Evolutionary conservation across 2,113 vertebrate species (phyloP).

Genomic region (Seriola rivoliana): DNA sequence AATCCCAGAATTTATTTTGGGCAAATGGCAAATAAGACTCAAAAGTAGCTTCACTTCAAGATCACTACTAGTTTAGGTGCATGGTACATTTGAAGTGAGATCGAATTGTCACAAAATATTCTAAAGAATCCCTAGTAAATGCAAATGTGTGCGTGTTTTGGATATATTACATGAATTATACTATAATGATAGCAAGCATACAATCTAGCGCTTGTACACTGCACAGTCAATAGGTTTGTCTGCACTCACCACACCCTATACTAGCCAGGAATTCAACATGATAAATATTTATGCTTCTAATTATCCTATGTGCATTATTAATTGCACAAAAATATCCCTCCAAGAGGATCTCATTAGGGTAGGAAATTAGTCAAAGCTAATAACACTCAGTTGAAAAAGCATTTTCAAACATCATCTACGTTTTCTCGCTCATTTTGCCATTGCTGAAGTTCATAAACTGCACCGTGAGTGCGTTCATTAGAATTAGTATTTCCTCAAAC

Average conservation of each 20-base stretch:
- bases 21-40: not conserved
- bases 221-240: slow-evolving; percentile 39
- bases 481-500: slow-evolving; percentile 76
- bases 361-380: slow-evolving; percentile 85
- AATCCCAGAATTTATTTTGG: not conserved
- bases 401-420: slow-evolving; percentile 78
- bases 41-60: not conserved
- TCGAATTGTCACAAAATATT: not conserved
- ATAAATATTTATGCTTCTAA: slow-evolving; percentile 85
- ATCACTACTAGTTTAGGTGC: not conserved
- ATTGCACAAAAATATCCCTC: slow-evolving; percentile 83
- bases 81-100: not conserved
- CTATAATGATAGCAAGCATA: not conserved
- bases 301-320: slow-evolving; percentile 86
- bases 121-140: not conserved
- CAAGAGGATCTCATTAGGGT: slow-evolving; percentile 83
- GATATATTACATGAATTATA: not conserved
- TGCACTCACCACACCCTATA: slow-evolving; percentile 45
- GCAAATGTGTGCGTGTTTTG: not conserved
- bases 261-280: slow-evolving; percentile 67
- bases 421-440: slow-evolving; percentile 65
- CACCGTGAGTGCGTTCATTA: slow-evolving; percentile 67
- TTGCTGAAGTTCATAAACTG: slow-evolving; percentile 71
- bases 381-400: slow-evolving; percentile 82
- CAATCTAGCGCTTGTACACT: not conserved